A percentile compares a stretch with the other conserved stretches of the same genome.
Evolutionary conservation across 2,797 vertebrate genomes (phyloP).

Genomic region (Darevskia mixta): DNA sequence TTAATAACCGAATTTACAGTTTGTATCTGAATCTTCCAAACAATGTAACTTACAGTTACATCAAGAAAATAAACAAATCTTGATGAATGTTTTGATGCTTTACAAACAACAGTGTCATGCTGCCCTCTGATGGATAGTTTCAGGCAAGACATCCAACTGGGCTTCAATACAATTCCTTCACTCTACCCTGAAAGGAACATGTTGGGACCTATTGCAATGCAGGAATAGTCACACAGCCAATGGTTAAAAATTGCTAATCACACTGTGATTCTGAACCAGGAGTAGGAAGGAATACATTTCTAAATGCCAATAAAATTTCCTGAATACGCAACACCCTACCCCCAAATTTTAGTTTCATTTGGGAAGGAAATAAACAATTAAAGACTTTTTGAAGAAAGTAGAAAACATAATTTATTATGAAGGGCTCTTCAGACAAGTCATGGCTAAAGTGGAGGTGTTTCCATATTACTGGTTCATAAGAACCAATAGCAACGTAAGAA

Average conservation of each 20-base stretch:
- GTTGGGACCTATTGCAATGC: background rate
- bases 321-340: background rate
- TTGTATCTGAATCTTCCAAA: background rate
- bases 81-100: too few relatives aligned
- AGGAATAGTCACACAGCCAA: rapidly evolving
- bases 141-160: conserved; percentile 16
- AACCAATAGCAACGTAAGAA: background rate
- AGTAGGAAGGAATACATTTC: background rate
- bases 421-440: conserved; percentile 6
- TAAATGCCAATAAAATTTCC: background rate
- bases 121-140: conserved; percentile 20
- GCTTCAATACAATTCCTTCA: background rate
- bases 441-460: too few relatives aligned
- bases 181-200: conserved; percentile 16
- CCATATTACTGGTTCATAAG: background rate
- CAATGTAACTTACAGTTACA: background rate
- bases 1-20: background rate
- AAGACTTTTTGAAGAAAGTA: background rate
- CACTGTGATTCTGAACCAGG: rapidly evolving
- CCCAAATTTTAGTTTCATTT: background rate
- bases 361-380: background rate
- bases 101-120: background rate
- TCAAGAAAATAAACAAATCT: background rate
- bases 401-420: background rate
- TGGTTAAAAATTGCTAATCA: rapidly evolving